A percentile compares a stretch with the other conserved stretches of the same genome.
Evolutionary conservation across 2,797 vertebrate genomes (phyloP).

Genomic region (Okamejei kenojei): DNA sequence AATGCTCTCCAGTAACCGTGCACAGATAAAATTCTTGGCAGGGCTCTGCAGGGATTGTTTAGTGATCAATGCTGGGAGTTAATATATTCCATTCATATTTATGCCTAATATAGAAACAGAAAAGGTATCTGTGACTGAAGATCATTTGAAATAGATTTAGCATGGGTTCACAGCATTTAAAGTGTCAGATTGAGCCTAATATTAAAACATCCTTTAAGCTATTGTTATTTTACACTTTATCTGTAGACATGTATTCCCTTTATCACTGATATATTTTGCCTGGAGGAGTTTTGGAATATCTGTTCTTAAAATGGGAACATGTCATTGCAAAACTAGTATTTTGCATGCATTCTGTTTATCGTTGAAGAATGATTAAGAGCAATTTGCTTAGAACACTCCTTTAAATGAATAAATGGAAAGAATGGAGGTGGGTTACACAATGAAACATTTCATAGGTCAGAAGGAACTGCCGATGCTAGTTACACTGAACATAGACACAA

Average conservation of each 20-base stretch:
- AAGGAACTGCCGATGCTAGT: too few relatives aligned
- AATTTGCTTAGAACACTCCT: background rate
- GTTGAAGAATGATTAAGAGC: background rate
- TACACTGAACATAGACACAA: too few relatives aligned
- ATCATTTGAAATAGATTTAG: background rate
- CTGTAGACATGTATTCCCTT: background rate
- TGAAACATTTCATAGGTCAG: too few relatives aligned
- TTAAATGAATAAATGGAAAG: background rate
- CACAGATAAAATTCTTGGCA: too few relatives aligned
- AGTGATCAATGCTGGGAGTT: background rate
- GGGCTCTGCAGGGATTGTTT: background rate
- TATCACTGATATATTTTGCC: slow-evolving; percentile 1
- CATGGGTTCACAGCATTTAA: background rate
- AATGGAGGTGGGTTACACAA: background rate
- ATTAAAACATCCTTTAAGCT: background rate
- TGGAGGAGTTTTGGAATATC: background rate
- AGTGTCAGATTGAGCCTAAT: background rate
- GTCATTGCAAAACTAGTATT: background rate
- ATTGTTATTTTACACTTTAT: background rate
- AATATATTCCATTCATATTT: background rate
- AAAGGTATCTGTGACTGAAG: background rate
- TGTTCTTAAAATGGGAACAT: background rate
- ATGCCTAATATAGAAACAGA: background rate
- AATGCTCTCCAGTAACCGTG: background rate
- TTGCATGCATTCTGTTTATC: background rate